Conservation (phyloP, 2,113 vertebrate genomes). For the Anolis sagrei region DNA sequence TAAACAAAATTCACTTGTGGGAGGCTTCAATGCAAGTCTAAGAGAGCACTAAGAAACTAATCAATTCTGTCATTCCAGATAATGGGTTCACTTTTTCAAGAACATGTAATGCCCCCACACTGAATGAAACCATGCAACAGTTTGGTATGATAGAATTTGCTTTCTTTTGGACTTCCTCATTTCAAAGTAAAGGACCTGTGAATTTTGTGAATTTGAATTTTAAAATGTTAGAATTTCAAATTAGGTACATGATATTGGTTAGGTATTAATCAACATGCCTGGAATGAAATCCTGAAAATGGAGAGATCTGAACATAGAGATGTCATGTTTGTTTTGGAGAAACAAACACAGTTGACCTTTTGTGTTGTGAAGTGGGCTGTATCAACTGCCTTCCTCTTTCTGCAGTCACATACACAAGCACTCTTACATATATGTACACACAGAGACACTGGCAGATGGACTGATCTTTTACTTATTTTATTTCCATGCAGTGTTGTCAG, state of each 20-base stretch:
- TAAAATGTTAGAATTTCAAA: not conserved
- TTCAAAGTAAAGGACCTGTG: not conserved
- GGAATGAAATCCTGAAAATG: not conserved
- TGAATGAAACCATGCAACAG: not conserved
- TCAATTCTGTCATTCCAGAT: not conserved
- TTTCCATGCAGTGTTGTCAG: not conserved
- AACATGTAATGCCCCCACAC: too few species aligned
- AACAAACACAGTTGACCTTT: not conserved
- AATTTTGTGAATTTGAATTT: not conserved
- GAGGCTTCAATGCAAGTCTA: not conserved
- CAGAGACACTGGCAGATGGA: too few species aligned
- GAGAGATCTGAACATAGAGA: not conserved
- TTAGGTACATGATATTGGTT: too few species aligned
- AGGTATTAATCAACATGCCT: not conserved
- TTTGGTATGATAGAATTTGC: too few species aligned
- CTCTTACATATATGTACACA: too few species aligned
- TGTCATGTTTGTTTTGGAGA: not conserved
- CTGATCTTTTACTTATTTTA: not conserved
- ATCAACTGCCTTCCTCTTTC: too few species aligned
- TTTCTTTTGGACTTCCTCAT: not conserved
- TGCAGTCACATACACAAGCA: too few species aligned
- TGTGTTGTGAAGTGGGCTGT: not conserved
- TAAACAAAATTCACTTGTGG: not conserved
- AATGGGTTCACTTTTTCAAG: not conserved
- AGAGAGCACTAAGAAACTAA: not conserved